A percentile compares a stretch with the other conserved stretches of the same genome.
These are phyloP conservation scores for Zaprionus taronus DNA, from an alignment of 1,140 invertebrate genomes.

Conservation along the genomic window DNA sequence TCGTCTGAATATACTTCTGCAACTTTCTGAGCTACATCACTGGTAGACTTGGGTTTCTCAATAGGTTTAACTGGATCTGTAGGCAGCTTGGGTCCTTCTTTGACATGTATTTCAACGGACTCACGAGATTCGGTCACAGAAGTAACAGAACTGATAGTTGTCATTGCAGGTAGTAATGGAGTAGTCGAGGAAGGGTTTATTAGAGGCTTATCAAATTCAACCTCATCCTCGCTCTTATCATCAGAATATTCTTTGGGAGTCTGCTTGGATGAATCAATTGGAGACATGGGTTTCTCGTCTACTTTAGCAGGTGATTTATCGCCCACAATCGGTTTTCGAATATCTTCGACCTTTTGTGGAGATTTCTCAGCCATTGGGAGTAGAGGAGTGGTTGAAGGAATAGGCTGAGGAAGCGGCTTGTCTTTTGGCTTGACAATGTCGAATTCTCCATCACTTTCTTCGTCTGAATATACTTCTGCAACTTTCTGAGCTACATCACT, in stretches of 20 bases:
- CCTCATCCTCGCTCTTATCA: slow-evolving; percentile 7
- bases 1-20: background rate
- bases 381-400: background rate
- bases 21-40: background rate
- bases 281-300: slow-evolving; percentile 21
- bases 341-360: background rate
- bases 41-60: background rate
- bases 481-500: background rate
- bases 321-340: background rate
- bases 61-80: background rate
- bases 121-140: slow-evolving; percentile 1
- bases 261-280: slow-evolving; percentile 3
- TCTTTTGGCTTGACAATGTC: background rate
- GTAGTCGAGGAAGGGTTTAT: background rate
- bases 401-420: slow-evolving; percentile 1
- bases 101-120: background rate
- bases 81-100: background rate
- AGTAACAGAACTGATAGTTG: background rate
- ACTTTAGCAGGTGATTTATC: background rate
- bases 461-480: slow-evolving; percentile 1
- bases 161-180: background rate
- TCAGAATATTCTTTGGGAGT: slow-evolving; percentile 2
- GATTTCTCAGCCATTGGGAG: slow-evolving; percentile 1
- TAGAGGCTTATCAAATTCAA: slow-evolving; percentile 4
- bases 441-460: slow-evolving; percentile 1